These are phyloP conservation scores for Crenichthys baileyi DNA, from an alignment of 2,797 vertebrate species.

Conservation along the genomic window DNA sequence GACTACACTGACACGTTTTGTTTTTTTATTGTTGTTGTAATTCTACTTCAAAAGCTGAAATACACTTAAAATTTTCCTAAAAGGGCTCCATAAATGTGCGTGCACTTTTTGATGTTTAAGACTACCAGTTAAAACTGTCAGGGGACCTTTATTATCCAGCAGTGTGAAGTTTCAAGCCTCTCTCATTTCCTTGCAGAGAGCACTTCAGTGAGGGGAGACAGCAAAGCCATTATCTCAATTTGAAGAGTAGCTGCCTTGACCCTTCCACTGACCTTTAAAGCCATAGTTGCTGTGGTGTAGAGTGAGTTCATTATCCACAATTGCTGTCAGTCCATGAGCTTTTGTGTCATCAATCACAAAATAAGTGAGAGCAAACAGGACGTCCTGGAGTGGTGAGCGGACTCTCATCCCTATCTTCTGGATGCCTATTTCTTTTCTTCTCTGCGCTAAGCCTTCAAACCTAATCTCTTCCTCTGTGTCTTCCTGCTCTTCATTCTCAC, in stretches of 20 bases:
- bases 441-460: conserved; percentile 2
- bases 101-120: conserved; percentile 10
- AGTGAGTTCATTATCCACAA: conserved; percentile 63
- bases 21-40: neutral
- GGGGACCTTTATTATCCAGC: conserved; percentile 20
- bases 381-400: conserved; percentile 20
- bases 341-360: conserved; percentile 46
- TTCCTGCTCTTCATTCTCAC: neutral
- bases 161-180: conserved; percentile 21
- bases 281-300: conserved; percentile 47
- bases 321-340: conserved; percentile 53
- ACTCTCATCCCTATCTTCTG: conserved; percentile 22
- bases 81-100: neutral
- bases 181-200: conserved; percentile 30
- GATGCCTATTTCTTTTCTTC: neutral
- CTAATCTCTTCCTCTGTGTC: conserved; percentile 25
- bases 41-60: neutral
- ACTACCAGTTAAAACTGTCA: conserved; percentile 8
- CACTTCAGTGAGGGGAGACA: conserved; percentile 44
- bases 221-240: conserved; percentile 52
- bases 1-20: neutral
- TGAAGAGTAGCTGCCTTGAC: conserved; percentile 48
- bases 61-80: neutral
- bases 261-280: conserved; percentile 67
- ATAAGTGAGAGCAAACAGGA: conserved; percentile 51